Conservation (phyloP, 2,888 invertebrate species). For the Micoletzkya japonica region DNA sequence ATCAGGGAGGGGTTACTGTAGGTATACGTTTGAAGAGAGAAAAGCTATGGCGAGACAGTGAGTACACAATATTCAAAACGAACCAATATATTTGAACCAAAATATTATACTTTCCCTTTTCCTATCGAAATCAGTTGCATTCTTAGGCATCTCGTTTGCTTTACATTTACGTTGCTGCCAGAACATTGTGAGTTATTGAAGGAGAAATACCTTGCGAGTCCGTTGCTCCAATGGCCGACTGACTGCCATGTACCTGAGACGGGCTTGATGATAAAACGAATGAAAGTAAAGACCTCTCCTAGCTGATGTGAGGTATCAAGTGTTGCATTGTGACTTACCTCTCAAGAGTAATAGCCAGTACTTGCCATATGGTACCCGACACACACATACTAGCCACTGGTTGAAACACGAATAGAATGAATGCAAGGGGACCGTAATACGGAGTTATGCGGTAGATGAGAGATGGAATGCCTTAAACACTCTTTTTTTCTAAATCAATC, state of each 20-base stretch:
- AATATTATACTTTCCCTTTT: too few relatives aligned
- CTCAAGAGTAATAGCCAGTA: conserved; percentile 61
- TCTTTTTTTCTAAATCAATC: neutral
- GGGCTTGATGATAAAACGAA: neutral
- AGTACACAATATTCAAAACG: neutral
- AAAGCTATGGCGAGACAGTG: too few relatives aligned
- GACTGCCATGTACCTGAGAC: conserved; percentile 55
- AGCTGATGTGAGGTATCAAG: neutral
- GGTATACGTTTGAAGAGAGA: too few relatives aligned
- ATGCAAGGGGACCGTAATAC: conserved; percentile 53
- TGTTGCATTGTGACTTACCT: conserved; percentile 37
- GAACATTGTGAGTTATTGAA: neutral
- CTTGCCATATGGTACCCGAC: conserved; percentile 62
- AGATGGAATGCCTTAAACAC: conserved; percentile 34
- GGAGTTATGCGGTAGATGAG: conserved; percentile 43
- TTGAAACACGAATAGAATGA: conserved; percentile 60
- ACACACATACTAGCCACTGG: conserved; percentile 61
- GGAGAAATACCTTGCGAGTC: conserved; percentile 39
- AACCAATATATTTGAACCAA: neutral
- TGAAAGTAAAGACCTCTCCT: neutral
- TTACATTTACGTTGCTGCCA: too few relatives aligned
- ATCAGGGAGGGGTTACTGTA: neutral
- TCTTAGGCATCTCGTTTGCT: too few relatives aligned
- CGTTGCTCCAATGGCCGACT: conserved; percentile 59
- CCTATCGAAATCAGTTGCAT: too few relatives aligned